These are phyloP conservation scores for Clistopyga incitator DNA, from an alignment of 2,888 invertebrate genomes.

Conservation along the genomic window DNA sequence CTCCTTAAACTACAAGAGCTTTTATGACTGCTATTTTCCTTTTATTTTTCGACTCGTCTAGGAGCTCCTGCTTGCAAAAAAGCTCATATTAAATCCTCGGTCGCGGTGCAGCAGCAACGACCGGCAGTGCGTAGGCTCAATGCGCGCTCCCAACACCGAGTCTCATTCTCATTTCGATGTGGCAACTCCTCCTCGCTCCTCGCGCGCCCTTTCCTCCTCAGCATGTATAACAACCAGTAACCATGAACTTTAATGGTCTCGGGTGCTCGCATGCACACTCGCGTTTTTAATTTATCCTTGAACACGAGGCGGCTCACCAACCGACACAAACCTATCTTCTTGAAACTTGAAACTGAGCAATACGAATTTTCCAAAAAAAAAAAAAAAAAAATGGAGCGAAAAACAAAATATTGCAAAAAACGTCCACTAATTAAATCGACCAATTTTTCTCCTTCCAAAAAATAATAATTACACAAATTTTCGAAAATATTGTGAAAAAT, in stretches of 20 bases:
- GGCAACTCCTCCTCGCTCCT: slow-evolving; percentile 20
- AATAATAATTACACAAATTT: too few relatives aligned
- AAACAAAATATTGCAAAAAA: background rate
- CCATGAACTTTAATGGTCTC: slow-evolving; percentile 60
- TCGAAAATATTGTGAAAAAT: too few relatives aligned
- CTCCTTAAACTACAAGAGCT: background rate
- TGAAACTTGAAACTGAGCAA: background rate
- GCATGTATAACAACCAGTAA: slow-evolving; percentile 1
- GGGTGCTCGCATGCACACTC: slow-evolving; percentile 43
- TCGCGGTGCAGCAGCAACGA: background rate
- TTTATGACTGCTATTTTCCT: background rate
- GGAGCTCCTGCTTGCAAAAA: background rate
- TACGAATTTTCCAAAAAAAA: background rate
- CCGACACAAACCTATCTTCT: background rate
- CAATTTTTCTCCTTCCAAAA: too few relatives aligned
- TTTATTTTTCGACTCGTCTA: background rate
- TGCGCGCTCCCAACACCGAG: slow-evolving; percentile 9
- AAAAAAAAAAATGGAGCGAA: too few relatives aligned
- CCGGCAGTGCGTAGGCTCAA: slow-evolving; percentile 20
- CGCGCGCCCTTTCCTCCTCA: slow-evolving; percentile 38
- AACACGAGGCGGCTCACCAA: slow-evolving; percentile 32
- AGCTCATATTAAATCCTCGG: slow-evolving; percentile 29
- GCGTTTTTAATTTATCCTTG: slow-evolving; percentile 57
- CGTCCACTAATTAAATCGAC: too few relatives aligned
- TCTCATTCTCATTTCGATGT: slow-evolving; percentile 55